Evolutionary conservation across 2,888 invertebrate genomes (phyloP), one percentile per base, ranked within the genome.

Genomic region (Marasmarcha lunaedactyla): DNA sequence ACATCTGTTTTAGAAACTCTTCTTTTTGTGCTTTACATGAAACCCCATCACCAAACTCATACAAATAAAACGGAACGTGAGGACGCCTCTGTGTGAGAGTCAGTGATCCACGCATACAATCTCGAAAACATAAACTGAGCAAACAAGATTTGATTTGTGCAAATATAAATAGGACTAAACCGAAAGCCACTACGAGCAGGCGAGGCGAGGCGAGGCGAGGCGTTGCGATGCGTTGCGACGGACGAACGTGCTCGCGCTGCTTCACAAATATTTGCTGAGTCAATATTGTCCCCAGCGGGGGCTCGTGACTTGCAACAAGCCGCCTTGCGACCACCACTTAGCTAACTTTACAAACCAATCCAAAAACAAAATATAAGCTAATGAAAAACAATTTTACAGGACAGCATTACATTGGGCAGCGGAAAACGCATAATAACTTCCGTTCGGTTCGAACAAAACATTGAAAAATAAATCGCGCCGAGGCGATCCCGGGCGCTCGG

Each of bases 361-460:
- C n/a, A n/a, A 10, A 11, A 20, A 20, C 12, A 25, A 25, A 43
- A 51, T 52, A 55, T 50, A 47, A 55, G 52, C 35, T 51, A 30
- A 30, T 30, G 30, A 30, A 30, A 30, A 30, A 74, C 52, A 71
- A 74, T 76, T 74, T 73, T 66, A 74, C 71, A 71, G 67, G 63
- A 59, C 68, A 63, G 47, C 61, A 68, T 61, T 67, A 73, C 66
- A 60, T 53, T 57, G 63, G 52, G 57, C 68, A 61, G 61, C 76
- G 76, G 76, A 74, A 77, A 81, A 67, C 69, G 81, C 69, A 79
- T 83, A 81, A 83, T 79, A 71, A 81, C 67, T 79, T 81, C 79
- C 79, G 76, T 55, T 65, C 61, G 57, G n/a, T n/a, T 44, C 59
- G 57, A 62, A 62, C 67, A 60, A 70, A 73, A 68, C 67, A 65